Evolutionary conservation across 2,797 vertebrate genomes (phyloP).

Genomic region (Myoxocephalus aenaeus): DNA sequence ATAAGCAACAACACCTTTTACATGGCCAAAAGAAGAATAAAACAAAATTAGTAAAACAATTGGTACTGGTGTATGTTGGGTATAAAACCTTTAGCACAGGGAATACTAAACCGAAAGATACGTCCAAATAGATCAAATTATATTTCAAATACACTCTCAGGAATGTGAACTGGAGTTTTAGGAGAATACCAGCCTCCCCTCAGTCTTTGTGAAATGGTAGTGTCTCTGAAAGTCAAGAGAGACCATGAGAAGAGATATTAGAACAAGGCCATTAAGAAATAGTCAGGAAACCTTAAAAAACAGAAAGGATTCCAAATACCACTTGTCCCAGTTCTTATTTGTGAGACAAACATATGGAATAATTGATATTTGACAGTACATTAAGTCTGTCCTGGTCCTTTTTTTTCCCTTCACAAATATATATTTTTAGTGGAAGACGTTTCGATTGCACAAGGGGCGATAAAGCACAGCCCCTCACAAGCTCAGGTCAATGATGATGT

Average conservation of each 20-base stretch:
- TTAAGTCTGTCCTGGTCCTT: slow-evolving; percentile 29
- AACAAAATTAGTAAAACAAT: slow-evolving; percentile 2
- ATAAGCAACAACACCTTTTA: slow-evolving; percentile 19
- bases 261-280: slow-evolving; percentile 41
- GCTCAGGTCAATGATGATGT: slow-evolving; percentile 94
- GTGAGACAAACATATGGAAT: slow-evolving; percentile 38
- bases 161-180: slow-evolving; percentile 30
- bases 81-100: slow-evolving; percentile 54
- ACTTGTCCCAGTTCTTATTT: slow-evolving; percentile 29
- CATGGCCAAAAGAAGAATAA: neutral
- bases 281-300: slow-evolving; percentile 21
- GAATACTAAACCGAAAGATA: slow-evolving; percentile 38
- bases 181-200: slow-evolving; percentile 4
- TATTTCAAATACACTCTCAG: neutral
- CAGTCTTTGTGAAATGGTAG: slow-evolving; percentile 14
- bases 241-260: slow-evolving; percentile 20
- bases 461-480: slow-evolving; percentile 79
- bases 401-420: slow-evolving; percentile 58
- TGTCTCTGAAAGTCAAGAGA: slow-evolving; percentile 28
- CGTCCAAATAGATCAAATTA: slow-evolving; percentile 30
- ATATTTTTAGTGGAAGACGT: slow-evolving; percentile 70
- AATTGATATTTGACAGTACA: slow-evolving; percentile 55
- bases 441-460: slow-evolving; percentile 59
- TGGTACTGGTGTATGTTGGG: slow-evolving; percentile 4
- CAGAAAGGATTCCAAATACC: slow-evolving; percentile 26